A percentile compares a stretch with the other conserved stretches of the same genome.
phyloP scores from a whole-genome alignment of 2,113 vertebrate genomes.

The Rhynchomys soricoides region DNA sequence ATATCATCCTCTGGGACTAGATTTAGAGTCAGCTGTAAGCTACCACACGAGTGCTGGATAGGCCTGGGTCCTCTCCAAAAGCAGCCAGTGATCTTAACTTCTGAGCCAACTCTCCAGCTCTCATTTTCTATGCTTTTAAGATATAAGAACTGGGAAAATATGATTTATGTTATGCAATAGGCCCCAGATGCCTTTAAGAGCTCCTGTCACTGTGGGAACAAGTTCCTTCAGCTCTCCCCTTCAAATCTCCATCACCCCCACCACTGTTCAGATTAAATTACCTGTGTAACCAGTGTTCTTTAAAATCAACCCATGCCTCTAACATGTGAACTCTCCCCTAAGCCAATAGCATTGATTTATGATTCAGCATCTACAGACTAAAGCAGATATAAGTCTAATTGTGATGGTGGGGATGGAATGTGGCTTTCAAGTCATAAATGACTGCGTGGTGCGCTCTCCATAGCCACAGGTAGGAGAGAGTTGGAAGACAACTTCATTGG shows the following conservation, averaged over 20 bases:
- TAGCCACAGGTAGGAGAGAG: not conserved
- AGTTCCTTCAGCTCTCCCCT: not conserved
- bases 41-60: not conserved
- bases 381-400: not conserved
- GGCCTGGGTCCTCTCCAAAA: not conserved
- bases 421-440: slow-evolving; percentile 1
- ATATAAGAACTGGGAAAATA: not conserved
- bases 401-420: not conserved
- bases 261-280: not conserved
- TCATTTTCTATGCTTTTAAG: not conserved
- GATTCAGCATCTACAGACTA: not conserved
- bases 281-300: not conserved
- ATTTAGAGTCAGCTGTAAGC: not conserved
- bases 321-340: not conserved
- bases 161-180: not conserved
- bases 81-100: not conserved
- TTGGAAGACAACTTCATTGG: not conserved
- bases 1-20: not conserved
- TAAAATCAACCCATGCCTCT: not conserved
- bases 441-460: not conserved
- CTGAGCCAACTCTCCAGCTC: not conserved
- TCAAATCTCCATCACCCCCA: not conserved
- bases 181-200: not conserved
- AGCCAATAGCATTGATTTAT: not conserved
- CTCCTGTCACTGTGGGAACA: not conserved